Base-by-base conservation (phyloP, 2,888 invertebrate species). In the Eretmocerus hayati region DNA sequence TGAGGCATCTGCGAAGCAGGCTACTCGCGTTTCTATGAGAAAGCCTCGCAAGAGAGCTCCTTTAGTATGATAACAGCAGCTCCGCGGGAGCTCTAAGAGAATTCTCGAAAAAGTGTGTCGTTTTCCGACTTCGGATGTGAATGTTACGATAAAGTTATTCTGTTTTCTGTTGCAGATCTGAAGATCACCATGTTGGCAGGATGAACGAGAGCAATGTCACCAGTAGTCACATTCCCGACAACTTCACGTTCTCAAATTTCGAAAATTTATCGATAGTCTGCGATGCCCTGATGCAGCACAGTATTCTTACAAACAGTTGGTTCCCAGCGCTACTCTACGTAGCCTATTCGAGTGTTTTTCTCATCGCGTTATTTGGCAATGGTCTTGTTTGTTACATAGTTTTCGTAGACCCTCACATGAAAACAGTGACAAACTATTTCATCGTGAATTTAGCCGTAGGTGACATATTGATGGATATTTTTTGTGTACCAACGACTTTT, bases 401-500 rank as follows among this genome's bases (percentile, higher is more conserved):
- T 1, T 77, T 86, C 56, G 81, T 84, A 4, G 85, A 86, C 13
- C 85, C 88, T 1, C 79, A 88, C 32, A 92, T 93, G 91, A 81
- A 87, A 61, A 92, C 91, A 0, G 90, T 93, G 3, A 93, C 93
- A 35, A 94, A 94, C 71, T 90, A 82, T 71, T 92, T 93, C 70
- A 90, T 94, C 64, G 86, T 88, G 65, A 90, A 89, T 70, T 75
- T 94, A 56, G 91, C 93, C 0, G 77, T 91, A 32, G 90, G 93
- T 33, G 94, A 94, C 67, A 84, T 94, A 52, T 73, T 93, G 48
- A 91, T 94, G 84, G 87, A 91, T 0, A 65, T 90, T 20, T 85
- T 94, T 62, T 93, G 94, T 72, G 86, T 94, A 55, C 93, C 93
- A 3, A 92, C 92, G 64, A 87, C 90, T 2, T 91, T 90, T 62